A percentile compares a stretch with the other conserved stretches of the same genome.
These are phyloP conservation scores for Cryptomyrus ogoouensis DNA, from an alignment of 2,113 vertebrate genomes.

Conservation along the genomic window DNA sequence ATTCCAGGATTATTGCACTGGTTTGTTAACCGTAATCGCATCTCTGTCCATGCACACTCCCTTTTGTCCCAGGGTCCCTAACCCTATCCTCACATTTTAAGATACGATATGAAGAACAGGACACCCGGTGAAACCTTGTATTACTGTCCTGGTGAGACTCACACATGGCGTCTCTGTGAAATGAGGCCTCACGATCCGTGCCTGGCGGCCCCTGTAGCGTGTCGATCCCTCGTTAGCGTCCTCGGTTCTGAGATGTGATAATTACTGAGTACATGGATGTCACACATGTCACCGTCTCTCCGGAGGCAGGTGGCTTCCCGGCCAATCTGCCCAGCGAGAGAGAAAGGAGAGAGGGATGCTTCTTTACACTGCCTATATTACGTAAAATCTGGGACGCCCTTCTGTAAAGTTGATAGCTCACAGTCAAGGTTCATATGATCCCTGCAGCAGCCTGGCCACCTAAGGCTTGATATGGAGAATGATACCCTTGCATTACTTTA, in stretches of 20 bases:
- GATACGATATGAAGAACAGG: not conserved
- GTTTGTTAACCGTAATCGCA: not conserved
- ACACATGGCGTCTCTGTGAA: not conserved
- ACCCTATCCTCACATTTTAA: not conserved
- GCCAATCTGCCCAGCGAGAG: not conserved
- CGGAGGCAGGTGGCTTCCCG: not conserved
- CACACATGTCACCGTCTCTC: not conserved
- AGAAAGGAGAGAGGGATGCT: no score
- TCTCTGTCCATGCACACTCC: not conserved
- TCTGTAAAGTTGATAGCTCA: not conserved
- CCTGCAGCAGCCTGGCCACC: not conserved
- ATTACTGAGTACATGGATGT: constrained; percentile 18
- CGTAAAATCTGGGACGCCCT: not conserved
- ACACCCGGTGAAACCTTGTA: not conserved
- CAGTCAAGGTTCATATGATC: not conserved
- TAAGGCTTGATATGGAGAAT: not conserved
- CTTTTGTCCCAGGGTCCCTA: not conserved
- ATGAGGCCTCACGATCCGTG: not conserved
- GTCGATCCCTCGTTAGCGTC: not conserved
- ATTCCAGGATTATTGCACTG: not conserved
- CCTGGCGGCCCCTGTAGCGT: not conserved
- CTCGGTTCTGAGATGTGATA: constrained; percentile 6
- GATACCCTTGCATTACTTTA: not conserved
- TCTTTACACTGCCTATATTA: not conserved
- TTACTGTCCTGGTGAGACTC: not conserved